Conservation (phyloP, 92 coral and sea anemone genomes). For the Palythoa grandiflora region DNA sequence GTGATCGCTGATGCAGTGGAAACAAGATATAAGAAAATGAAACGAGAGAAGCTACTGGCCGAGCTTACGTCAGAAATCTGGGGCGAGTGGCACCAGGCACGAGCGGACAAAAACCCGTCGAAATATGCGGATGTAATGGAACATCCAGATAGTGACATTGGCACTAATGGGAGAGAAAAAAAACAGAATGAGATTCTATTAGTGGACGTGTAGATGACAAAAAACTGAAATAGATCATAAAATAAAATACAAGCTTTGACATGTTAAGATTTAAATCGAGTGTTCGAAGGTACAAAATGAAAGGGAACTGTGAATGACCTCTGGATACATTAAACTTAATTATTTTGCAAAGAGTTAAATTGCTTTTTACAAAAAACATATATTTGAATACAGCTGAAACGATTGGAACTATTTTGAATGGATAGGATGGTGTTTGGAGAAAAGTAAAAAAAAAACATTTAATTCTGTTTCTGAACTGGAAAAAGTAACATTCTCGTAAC, state of each 20-base stretch:
- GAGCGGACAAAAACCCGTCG: slow-evolving; percentile 73
- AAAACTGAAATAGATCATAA: background rate
- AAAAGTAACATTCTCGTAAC: too few species aligned
- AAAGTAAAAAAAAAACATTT: too few species aligned
- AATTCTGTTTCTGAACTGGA: too few species aligned
- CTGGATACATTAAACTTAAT: too few species aligned
- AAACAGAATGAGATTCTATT: background rate
- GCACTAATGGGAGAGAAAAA: background rate
- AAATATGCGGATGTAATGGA: slow-evolving; percentile 84
- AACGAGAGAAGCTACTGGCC: slow-evolving; percentile 80
- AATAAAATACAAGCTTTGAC: background rate
- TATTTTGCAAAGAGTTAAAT: too few species aligned
- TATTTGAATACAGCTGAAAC: too few species aligned
- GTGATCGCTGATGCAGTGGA: slow-evolving; percentile 85
- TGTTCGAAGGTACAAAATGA: too few species aligned
- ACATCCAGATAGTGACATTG: slow-evolving; percentile 24
- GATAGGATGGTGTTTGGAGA: too few species aligned
- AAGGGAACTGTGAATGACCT: too few species aligned
- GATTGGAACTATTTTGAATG: too few species aligned
- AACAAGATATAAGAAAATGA: slow-evolving; percentile 81
- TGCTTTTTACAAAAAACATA: too few species aligned
- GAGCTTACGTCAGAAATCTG: slow-evolving; percentile 90
- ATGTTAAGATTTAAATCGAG: too few species aligned
- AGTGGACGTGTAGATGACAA: background rate
- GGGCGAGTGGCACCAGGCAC: slow-evolving; percentile 99